Evolutionary conservation across 2,113 vertebrate species (phyloP).

Genomic region (Ibidorhyncha struthersii): DNA sequence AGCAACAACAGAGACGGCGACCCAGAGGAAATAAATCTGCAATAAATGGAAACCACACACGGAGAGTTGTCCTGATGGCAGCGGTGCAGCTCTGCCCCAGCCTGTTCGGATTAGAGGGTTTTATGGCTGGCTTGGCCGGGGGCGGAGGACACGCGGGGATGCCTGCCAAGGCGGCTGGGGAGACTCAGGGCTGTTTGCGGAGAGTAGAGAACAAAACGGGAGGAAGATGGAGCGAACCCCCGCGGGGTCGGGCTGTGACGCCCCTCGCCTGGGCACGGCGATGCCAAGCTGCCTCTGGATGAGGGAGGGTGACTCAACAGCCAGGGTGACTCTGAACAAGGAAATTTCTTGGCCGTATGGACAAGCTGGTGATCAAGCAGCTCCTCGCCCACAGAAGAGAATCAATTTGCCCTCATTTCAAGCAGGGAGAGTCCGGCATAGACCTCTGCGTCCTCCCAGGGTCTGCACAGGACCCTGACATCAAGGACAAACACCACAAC

Average conservation of each 20-base stretch:
- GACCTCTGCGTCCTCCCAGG: not conserved
- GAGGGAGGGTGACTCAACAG: not conserved
- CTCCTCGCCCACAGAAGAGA: not conserved
- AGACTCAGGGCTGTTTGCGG: not conserved
- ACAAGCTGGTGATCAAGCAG: not conserved
- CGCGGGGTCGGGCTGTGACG: rapidly evolving
- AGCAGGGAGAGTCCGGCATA: not conserved
- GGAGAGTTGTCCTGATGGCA: slow-evolving; percentile 11
- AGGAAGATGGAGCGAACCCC: not conserved
- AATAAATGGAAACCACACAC: slow-evolving; percentile 41
- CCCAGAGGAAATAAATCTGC: slow-evolving; percentile 47
- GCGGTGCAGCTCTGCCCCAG: not conserved
- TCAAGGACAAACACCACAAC: not conserved
- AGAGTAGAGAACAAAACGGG: not conserved
- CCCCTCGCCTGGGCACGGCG: rapidly evolving
- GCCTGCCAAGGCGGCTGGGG: not conserved
- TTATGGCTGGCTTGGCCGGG: not conserved
- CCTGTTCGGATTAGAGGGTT: slow-evolving; percentile 21
- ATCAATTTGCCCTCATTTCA: not conserved
- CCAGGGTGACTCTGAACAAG: not conserved
- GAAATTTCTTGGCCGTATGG: not conserved
- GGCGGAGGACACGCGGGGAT: not conserved
- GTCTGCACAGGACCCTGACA: not conserved
- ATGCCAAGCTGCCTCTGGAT: not conserved
- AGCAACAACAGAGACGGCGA: not conserved